Percentiles rank a stretch among this genome's conserved stretches.
These are phyloP conservation scores for Limosa lapponica DNA, from an alignment of 2,797 vertebrate genomes.

Conservation along the genomic window DNA sequence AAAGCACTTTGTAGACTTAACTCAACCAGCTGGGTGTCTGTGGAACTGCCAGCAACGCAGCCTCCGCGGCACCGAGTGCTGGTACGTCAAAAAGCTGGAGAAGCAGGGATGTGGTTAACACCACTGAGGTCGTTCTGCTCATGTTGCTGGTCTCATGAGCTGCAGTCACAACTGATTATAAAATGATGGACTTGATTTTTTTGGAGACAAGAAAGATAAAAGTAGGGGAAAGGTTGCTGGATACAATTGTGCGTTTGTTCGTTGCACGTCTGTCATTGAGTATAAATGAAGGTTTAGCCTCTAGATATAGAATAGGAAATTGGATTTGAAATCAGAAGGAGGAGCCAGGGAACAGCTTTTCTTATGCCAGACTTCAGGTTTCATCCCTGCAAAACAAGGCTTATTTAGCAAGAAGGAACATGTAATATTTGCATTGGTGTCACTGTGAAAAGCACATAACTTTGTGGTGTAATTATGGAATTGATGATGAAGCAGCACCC, in stretches of 20 bases:
- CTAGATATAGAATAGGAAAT: not conserved
- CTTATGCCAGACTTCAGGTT: not conserved
- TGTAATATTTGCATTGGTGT: not conserved
- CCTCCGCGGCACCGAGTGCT: not conserved
- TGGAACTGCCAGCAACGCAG: fast-evolving
- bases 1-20: fast-evolving
- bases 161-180: not conserved
- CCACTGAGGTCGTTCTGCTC: not conserved
- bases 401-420: not conserved
- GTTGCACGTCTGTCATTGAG: not conserved
- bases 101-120: not conserved
- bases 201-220: not conserved
- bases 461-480: not conserved
- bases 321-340: not conserved
- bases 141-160: not conserved
- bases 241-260: not conserved
- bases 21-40: not conserved
- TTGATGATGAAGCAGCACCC: not conserved
- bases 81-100: fast-evolving
- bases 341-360: not conserved
- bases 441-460: not conserved
- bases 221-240: not conserved
- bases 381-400: not conserved
- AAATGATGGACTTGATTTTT: not conserved
- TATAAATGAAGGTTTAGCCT: not conserved